Base-by-base conservation (phyloP, 2,113 vertebrate genomes). In the Cervus canadensis region DNA sequence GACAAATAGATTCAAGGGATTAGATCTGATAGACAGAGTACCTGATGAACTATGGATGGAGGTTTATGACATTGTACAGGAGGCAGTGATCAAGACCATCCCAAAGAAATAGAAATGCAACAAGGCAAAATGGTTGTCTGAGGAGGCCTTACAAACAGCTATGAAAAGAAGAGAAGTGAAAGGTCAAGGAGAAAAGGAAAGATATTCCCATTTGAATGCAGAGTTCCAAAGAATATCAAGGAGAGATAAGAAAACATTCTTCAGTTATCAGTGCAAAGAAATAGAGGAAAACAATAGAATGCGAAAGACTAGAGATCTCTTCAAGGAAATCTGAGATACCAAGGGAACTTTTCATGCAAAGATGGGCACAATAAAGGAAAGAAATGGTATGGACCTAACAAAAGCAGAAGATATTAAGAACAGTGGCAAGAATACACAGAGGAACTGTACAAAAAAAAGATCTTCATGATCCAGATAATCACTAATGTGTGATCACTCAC, bases 401-500 rank as follows among this genome's bases (percentile, higher is more conserved):
- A 2, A 71, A 71, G n/a, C 17, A 71, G 64, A 36, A 21, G n/a
- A 71, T 36, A 36, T 36, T 71, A 71, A 36, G 17, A 67, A 5
- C 17, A 71, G 9, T 71, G 17, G 64, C 64, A 2, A 71, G 9
- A 71, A 71, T 71, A 36, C n/a, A 71, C 9, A 36, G 17, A 36
- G 36, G n/a, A 71, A 21, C 9, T 71, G 2, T 36, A 36, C 9
- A 36, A 71, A 71, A 71, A 71, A 67, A 36, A 67, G 62, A 21
- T 21, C 17, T 36, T 71, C n/a, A 71, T 36, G n/a, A 71, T 21
- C 17, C 64, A 36, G 17, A 71, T 36, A 71, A 36, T 71, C 5
- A 71, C 0, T 0, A 71, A 21, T 4, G 8, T 36, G 17, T 71
- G 4, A 21, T 71, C 64, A 71, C 2, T 71, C 5, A 71, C 17